Conservation (phyloP, 1,140 invertebrate genomes). For the Ylistrum balloti region DNA sequence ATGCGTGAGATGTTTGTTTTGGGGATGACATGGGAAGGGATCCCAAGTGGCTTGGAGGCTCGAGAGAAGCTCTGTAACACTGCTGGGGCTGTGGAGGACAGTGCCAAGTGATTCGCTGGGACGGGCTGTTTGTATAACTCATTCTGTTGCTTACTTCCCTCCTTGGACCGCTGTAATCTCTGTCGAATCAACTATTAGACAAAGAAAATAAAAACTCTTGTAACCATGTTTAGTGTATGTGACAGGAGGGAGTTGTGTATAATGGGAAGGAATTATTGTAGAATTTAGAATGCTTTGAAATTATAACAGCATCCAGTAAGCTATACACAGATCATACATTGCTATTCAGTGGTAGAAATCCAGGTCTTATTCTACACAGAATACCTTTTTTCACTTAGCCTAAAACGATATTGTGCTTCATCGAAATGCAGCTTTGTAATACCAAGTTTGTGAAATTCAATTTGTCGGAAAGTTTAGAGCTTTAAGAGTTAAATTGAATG, state of each 20-base stretch:
- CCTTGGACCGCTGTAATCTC: constrained; percentile 78
- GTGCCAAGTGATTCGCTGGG: constrained; percentile 78
- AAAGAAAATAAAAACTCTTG: background rate
- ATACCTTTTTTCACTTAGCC: background rate
- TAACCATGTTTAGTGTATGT: background rate
- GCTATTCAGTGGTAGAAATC: constrained; percentile 39
- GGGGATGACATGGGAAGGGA: constrained; percentile 85
- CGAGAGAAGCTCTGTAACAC: constrained; percentile 56
- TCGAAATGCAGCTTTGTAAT: background rate
- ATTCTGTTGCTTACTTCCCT: constrained; percentile 67
- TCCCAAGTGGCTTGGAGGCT: constrained; percentile 70
- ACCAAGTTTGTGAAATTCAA: background rate
- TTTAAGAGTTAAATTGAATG: background rate
- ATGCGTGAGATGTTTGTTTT: constrained; percentile 85
- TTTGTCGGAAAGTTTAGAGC: background rate
- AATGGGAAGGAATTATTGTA: too few relatives aligned
- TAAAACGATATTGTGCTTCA: background rate
- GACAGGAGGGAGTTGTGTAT: too few relatives aligned
- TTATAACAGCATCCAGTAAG: too few relatives aligned
- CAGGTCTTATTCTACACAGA: background rate
- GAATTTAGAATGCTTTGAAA: too few relatives aligned
- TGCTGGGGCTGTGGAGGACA: constrained; percentile 73
- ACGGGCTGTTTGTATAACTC: constrained; percentile 74
- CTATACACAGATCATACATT: background rate
- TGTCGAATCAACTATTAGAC: constrained; percentile 71